A percentile compares a stretch with the other conserved stretches of the same genome.
These are phyloP conservation scores for Sminthurinus aureus DNA, from an alignment of 2,888 invertebrate genomes.

Conservation along the genomic window DNA sequence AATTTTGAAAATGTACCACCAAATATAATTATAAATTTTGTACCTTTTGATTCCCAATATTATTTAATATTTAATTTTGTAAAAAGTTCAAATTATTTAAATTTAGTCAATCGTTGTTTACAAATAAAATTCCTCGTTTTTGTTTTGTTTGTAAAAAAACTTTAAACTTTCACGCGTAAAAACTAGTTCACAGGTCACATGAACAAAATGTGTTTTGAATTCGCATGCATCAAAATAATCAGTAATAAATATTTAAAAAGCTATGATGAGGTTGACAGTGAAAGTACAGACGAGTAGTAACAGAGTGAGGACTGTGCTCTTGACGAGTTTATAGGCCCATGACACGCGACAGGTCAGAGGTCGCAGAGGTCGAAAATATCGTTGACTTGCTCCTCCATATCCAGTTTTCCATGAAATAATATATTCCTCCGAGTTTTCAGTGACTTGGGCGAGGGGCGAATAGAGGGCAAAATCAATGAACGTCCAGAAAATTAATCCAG, in stretches of 20 bases:
- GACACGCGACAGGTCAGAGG: neutral
- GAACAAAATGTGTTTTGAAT: neutral
- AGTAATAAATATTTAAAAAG: neutral
- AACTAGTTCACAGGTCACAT: neutral
- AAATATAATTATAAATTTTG: no score
- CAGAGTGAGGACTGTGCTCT: neutral
- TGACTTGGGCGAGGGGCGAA: neutral
- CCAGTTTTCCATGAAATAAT: neutral
- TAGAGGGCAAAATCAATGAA: neutral
- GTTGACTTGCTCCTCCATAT: neutral
- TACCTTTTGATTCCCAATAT: no score
- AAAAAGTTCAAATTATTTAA: no score
- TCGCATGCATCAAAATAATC: neutral
- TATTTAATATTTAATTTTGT: no score
- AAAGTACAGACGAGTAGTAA: neutral
- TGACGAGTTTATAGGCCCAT: neutral
- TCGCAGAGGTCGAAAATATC: neutral
- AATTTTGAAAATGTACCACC: no score
- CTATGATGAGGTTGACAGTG: neutral
- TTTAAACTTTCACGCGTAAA: neutral
- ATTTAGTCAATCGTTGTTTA: no score
- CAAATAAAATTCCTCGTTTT: neutral
- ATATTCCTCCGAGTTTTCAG: neutral
- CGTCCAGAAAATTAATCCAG: neutral
- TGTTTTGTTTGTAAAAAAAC: neutral